Evolutionary conservation across 2,113 vertebrate genomes (phyloP), one percentile per base, ranked within the genome.

Genomic region (Barnardius zonarius): DNA sequence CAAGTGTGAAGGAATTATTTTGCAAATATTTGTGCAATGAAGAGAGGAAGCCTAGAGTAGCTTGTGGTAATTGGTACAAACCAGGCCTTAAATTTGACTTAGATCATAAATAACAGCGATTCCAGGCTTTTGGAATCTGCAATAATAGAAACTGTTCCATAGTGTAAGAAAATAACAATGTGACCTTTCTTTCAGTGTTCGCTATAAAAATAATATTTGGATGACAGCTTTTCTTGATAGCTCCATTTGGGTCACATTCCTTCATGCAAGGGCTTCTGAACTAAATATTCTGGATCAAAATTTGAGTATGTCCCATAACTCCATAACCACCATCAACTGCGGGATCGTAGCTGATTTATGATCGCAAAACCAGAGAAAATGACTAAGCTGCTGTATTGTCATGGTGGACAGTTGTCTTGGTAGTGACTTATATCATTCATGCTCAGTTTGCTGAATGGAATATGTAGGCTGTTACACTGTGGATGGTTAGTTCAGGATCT

Each of bases 81-180:
- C 55, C 31, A 75, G 72, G 80, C 52, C 66, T 93, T 93, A 82
- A 96, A 79, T 94, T 78, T 92, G 15, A 84, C 86, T 96, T 81
- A 90, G 90, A 90, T 90, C 80, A 78, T 93, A 95, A 96, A 92
- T 96, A 94, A 94, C 86, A 86, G 77, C 6, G 1, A 86, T 96
- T 96, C 92, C 86, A 92, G 62, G 52, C 92, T 67, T 96, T 93
- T 88, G 79, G 95, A 88, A 94, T 88, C 66, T 82, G 69, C 66
- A 96, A 64, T 95, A 93, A 90, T 73, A 95, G 76, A 95, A 93
- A 88, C 35, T 92, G 80, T 92, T 96, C 83, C 95, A 86, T 90
- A 88, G 76, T 86, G 83, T 88, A 94, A 96, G 93, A 90, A 95
- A 95, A 92, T 72, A 97, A 92, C 91, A 95, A 89, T 96, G 91